These are phyloP conservation scores for Antennarius striatus DNA, from an alignment of 2,113 vertebrate species.

Conservation along the genomic window DNA sequence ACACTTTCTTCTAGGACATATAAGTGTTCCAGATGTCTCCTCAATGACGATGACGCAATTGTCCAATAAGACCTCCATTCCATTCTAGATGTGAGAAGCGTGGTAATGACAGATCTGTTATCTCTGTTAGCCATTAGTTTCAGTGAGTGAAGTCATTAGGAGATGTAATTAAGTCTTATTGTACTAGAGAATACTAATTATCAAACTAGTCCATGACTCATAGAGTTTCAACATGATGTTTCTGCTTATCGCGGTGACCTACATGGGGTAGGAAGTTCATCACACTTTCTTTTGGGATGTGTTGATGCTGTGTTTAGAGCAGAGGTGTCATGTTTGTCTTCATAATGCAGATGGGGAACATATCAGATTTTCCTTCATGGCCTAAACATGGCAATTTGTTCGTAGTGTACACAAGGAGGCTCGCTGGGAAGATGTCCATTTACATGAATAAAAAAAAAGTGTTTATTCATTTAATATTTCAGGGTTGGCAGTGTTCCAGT, in stretches of 20 bases:
- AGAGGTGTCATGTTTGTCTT: constrained; percentile 11
- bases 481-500: background rate
- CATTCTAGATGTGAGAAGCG: constrained; percentile 42
- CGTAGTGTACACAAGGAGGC: no score
- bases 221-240: constrained; percentile 31
- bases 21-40: constrained; percentile 16
- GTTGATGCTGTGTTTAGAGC: constrained; percentile 12
- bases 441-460: no score
- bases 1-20: background rate
- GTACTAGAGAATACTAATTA: constrained; percentile 50
- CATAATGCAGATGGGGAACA: background rate
- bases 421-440: no score
- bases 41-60: constrained; percentile 30
- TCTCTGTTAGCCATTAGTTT: constrained; percentile 64
- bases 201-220: constrained; percentile 34
- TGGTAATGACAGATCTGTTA: constrained; percentile 73
- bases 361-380: no score
- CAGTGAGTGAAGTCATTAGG: constrained; percentile 68
- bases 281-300: background rate
- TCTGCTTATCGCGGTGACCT: constrained; percentile 43
- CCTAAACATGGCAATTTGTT: no score
- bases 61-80: constrained; percentile 46
- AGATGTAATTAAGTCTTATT: constrained; percentile 70
- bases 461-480: no score
- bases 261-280: constrained; percentile 31